Conservation (phyloP, 1,140 invertebrate genomes). For the Chlorops oryzae region DNA sequence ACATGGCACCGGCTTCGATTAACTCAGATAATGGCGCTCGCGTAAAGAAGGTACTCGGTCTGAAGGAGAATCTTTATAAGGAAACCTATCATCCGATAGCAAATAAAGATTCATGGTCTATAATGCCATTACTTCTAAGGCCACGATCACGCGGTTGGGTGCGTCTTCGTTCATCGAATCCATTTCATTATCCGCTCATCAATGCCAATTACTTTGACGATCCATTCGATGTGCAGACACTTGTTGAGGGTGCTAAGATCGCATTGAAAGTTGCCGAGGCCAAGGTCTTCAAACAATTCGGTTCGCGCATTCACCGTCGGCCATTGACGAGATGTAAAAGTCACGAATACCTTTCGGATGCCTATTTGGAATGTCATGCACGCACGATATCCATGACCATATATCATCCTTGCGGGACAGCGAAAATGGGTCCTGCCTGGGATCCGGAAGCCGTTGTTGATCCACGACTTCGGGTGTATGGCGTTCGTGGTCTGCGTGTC, state of each 20-base stretch:
- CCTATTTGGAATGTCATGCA: slow-evolving; percentile 80
- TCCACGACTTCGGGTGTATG: slow-evolving; percentile 68
- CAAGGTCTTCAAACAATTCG: slow-evolving; percentile 73
- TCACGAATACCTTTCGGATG: slow-evolving; percentile 64
- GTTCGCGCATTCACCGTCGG: slow-evolving; percentile 64
- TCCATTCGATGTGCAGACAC: slow-evolving; percentile 64
- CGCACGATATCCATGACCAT: slow-evolving; percentile 80
- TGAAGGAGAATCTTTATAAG: slow-evolving; percentile 76
- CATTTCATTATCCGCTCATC: slow-evolving; percentile 77
- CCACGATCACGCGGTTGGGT: slow-evolving; percentile 76
- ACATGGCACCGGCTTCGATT: slow-evolving; percentile 79
- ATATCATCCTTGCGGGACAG: slow-evolving; percentile 74
- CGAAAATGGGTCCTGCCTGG: slow-evolving; percentile 73
- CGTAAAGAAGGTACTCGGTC: slow-evolving; percentile 70
- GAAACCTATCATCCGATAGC: slow-evolving; percentile 69
- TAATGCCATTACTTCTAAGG: slow-evolving; percentile 73
- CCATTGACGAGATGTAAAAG: slow-evolving; percentile 74
- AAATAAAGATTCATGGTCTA: slow-evolving; percentile 73
- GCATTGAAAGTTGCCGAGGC: slow-evolving; percentile 65
- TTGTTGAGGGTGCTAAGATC: slow-evolving; percentile 78
- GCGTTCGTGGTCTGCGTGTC: slow-evolving; percentile 69
- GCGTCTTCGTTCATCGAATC: slow-evolving; percentile 67
- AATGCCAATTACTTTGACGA: slow-evolving; percentile 84
- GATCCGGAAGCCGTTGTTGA: slow-evolving; percentile 78
- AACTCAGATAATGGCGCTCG: slow-evolving; percentile 70